Percentiles rank a stretch among this genome's conserved stretches.
Conservation (phyloP, 1,140 invertebrate genomes). For the Zophobas morio region DNA sequence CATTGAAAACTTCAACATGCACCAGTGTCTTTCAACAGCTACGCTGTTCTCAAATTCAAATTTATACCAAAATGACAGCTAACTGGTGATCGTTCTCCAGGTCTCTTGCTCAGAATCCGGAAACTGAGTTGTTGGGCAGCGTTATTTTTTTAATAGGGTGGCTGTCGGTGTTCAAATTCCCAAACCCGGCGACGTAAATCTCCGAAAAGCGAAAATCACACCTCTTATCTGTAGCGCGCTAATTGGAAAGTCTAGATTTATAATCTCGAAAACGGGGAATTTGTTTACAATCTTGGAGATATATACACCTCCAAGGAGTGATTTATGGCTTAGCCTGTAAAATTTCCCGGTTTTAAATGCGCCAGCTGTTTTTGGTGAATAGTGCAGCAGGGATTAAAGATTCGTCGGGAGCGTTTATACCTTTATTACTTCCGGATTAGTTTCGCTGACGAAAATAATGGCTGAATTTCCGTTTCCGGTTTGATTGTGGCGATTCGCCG, state of each 20-base stretch:
- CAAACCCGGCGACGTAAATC: too few species aligned
- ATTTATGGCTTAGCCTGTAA: conserved; percentile 16
- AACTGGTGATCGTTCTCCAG: too few species aligned
- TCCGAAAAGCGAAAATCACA: neutral
- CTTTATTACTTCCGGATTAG: conserved; percentile 47
- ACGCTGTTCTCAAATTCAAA: too few species aligned
- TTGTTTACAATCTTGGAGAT: conserved; percentile 21
- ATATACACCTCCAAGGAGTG: neutral
- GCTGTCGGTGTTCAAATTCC: too few species aligned
- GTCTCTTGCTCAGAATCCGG: too few species aligned
- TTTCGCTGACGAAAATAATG: conserved; percentile 16
- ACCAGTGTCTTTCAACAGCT: too few species aligned
- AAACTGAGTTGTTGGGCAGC: too few species aligned
- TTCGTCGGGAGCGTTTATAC: conserved; percentile 34
- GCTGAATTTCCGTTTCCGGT: conserved; percentile 33
- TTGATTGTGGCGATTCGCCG: neutral
- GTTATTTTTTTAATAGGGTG: too few species aligned
- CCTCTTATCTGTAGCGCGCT: neutral
- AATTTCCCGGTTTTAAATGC: conserved; percentile 1
- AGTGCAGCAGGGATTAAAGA: conserved; percentile 7
- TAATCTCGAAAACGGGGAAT: neutral
- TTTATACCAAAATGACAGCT: too few species aligned
- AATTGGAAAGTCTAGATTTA: conserved; percentile 1
- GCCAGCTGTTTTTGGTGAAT: conserved; percentile 23
- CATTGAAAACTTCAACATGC: too few species aligned